Evolutionary conservation across 1,140 invertebrate species (phyloP), one percentile per base, ranked within the genome.

Genomic region (Papilio polytes): DNA sequence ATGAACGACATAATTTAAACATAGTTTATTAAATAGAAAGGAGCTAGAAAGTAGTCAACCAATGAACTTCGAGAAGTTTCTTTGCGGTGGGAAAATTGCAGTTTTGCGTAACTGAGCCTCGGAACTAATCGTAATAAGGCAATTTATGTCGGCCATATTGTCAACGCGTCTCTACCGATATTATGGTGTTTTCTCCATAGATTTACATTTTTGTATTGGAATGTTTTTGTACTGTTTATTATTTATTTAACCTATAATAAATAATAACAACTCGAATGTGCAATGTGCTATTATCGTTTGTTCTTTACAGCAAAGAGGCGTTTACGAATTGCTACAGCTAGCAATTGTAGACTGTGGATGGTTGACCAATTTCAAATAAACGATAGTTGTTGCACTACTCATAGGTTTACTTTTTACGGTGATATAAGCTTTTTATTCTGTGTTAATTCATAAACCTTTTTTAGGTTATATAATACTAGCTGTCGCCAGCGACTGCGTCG

Each of bases 21-120:
- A 70, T 31, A 22, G 73, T 81, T 84, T 80, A 74, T 66, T 77
- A 84, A 81, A 66, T 84, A 83, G 78, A 83, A 80, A 83, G 81
- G 82, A 81, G 77, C 80, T 83, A 77, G 80, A 79, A 78, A 80
- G 80, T 81, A 59, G 76, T 13, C 77, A 74, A 31, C 63, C 78
- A 80, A 73, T 72, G 77, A 81, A 77, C 79, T 72, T 80, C 80
- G 82, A 84, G 81, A 86, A 83, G 82, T 85, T 84, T 81, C 80
- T 86, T 80, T 80, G 80, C 83, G 79, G 81, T 81, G 76, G 76
- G 76, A 84, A 83, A 81, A 80, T 82, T 82, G 76, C 81, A 83
- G 80, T 81, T 82, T 81, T 87, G 83, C 85, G 85, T 88, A 87
- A 88, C 84, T 59, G 81, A 83, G 78, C 82, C 78, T 80, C 85